Percentiles rank a stretch among this genome's conserved stretches.
Evolutionary conservation across 2,888 invertebrate species (phyloP).

Genomic region (Chymomyza amoena): DNA sequence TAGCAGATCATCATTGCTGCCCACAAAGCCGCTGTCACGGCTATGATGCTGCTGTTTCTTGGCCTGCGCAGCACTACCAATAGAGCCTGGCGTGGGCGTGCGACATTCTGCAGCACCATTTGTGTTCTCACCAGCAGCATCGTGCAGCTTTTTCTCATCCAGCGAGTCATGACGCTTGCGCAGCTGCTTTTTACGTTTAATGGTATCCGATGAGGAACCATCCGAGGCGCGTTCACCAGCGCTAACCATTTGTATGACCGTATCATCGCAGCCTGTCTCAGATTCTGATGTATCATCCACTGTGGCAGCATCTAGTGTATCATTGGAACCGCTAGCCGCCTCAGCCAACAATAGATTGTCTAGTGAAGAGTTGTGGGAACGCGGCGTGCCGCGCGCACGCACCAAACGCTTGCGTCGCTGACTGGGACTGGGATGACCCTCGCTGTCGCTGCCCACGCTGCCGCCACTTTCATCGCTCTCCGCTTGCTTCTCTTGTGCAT

Average conservation of each 20-base stretch:
- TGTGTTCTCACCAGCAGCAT: slow-evolving; percentile 39
- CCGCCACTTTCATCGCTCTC: slow-evolving; percentile 83
- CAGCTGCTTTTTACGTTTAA: slow-evolving; percentile 89
- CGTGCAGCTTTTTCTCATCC: slow-evolving; percentile 79
- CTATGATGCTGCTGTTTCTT: slow-evolving; percentile 84
- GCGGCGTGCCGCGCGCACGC: slow-evolving; percentile 88
- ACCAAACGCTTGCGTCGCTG: slow-evolving; percentile 90
- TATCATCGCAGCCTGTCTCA: slow-evolving; percentile 83
- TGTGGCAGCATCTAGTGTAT: slow-evolving; percentile 67
- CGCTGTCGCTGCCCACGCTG: slow-evolving; percentile 94
- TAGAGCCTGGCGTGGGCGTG: slow-evolving; percentile 65
- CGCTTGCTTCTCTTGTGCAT: slow-evolving; percentile 84
- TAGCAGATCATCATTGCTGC: slow-evolving; percentile 91
- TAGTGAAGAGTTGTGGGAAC: slow-evolving; percentile 89
- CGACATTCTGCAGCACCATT: slow-evolving; percentile 54
- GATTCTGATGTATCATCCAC: slow-evolving; percentile 85
- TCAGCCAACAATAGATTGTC: slow-evolving; percentile 85
- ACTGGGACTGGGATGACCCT: slow-evolving; percentile 92
- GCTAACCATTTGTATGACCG: slow-evolving; percentile 84
- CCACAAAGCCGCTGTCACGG: slow-evolving; percentile 92
- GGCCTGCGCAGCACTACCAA: slow-evolving; percentile 81
- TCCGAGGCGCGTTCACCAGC: slow-evolving; percentile 83
- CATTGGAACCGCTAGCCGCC: slow-evolving; percentile 36
- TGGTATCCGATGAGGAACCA: slow-evolving; percentile 82
- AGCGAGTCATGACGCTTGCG: slow-evolving; percentile 82